Base-by-base conservation (phyloP, 1,140 invertebrate genomes). In the Antheraea mylitta region DNA sequence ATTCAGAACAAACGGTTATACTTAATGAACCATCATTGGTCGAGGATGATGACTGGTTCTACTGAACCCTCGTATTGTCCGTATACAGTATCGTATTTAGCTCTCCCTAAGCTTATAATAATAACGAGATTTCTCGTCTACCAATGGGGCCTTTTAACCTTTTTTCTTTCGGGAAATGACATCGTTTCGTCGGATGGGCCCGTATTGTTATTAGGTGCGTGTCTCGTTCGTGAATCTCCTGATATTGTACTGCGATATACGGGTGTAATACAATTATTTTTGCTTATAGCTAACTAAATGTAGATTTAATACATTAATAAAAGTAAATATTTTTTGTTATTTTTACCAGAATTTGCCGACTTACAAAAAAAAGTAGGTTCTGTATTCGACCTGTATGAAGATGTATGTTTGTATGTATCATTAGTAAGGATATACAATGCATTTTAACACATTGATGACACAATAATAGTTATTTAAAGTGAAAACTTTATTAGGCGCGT, bases 131-230 rank as follows among this genome's bases (percentile, higher is more conserved):
- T 68, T 74, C 68, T 70, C 16, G 45, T 53, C 64, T 62, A 36
- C 48, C 66, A 66, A 74, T 70, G 67, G 66, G 68, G 65, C 72
- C 69, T 62, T 74, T 74, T 74, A 70, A 74, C 68, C 72, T 70
- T 70, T 73, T 70, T 74, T 69, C 59, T 48, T 65, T 36, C 8
- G 65, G 67, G 67, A 73, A 74, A 74, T 74, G 69, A 70, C 66
- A 70, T 74, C 72, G 66, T 74, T 74, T 62, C 42, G 58, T 67
- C 60, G 58, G 65, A 73, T 70, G 72, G 72, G 1, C 38, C 69
- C 68, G 68, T 70, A 74, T 74, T 74, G 72, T 70, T 75, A 68
- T 75, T 69, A 75, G 66, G 65, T 68, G 58, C 67, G 67, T 72
- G 74, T 73, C 65, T 71, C 64, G 36, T 62, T 67, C 67, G 71